These are phyloP conservation scores for Spinus olivaceus DNA, from an alignment of 2,797 vertebrate species.

Conservation along the genomic window DNA sequence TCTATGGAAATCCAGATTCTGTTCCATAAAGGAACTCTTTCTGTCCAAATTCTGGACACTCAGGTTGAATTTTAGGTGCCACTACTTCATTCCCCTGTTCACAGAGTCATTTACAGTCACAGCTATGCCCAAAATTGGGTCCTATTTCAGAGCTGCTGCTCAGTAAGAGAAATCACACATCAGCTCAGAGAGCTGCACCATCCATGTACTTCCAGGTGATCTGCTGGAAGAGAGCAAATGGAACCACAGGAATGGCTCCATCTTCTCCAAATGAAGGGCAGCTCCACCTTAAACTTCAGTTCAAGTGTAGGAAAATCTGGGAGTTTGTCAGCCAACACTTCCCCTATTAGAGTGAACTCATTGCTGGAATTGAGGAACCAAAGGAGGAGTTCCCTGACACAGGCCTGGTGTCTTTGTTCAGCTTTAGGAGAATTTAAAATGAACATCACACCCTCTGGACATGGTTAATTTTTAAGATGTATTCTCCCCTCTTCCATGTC, in stretches of 20 bases:
- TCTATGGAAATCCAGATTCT: not conserved
- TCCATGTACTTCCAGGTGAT: not conserved
- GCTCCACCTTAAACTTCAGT: fast-evolving
- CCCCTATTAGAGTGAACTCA: not conserved
- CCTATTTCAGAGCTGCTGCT: fast-evolving
- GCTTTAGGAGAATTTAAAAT: not conserved
- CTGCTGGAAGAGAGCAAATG: not conserved
- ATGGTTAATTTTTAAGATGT: not conserved
- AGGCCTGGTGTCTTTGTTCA: not conserved
- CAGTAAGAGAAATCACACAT: not conserved
- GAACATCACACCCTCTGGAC: not conserved
- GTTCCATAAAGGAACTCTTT: not conserved
- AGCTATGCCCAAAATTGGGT: not conserved
- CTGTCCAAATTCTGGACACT: not conserved
- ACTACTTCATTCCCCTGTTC: not conserved
- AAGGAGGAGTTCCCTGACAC: not conserved
- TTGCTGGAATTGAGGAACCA: not conserved
- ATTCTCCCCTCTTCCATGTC: not conserved
- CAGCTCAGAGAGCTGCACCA: not conserved
- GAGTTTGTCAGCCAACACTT: not conserved
- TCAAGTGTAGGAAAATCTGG: not conserved
- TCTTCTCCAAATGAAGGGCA: not conserved
- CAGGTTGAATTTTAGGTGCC: not conserved
- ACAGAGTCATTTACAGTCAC: not conserved
- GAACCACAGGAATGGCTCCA: not conserved